Conservation (phyloP, 2,113 vertebrate species). For the Polypterus senegalus region DNA sequence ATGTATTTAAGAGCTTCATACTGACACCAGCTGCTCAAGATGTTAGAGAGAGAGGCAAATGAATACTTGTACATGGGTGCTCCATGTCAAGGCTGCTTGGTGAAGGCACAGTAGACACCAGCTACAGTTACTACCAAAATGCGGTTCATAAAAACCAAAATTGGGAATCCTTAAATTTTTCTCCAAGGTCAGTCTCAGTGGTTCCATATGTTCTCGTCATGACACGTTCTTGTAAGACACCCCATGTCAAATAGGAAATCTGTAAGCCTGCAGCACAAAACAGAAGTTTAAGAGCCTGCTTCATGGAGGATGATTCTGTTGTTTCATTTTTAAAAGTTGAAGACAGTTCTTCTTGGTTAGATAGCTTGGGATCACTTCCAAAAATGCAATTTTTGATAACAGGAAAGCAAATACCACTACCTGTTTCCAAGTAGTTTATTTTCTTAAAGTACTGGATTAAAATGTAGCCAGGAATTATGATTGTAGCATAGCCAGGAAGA, state of each 20-base stretch:
- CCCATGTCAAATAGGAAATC: conserved; percentile 91
- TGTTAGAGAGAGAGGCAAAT: conserved; percentile 90
- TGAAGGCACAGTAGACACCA: conserved; percentile 71
- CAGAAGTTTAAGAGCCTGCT: conserved; percentile 67
- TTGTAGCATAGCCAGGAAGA: conserved; percentile 76
- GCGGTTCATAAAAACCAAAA: conserved; percentile 98
- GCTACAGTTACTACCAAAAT: conserved; percentile 86
- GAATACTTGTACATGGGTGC: conserved; percentile 97
- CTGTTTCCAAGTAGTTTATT: conserved; percentile 87
- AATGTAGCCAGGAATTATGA: conserved; percentile 82
- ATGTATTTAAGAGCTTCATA: conserved; percentile 96
- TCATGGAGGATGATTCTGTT: conserved; percentile 53
- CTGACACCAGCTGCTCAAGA: conserved; percentile 97
- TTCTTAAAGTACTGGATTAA: conserved; percentile 84
- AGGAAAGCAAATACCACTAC: conserved; percentile 76
- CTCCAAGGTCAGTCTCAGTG: conserved; percentile 40
- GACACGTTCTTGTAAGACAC: conserved; percentile 87
- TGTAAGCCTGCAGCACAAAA: conserved; percentile 81
- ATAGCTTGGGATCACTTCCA: conserved; percentile 70
- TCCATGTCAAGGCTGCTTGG: conserved; percentile 84
- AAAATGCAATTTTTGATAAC: conserved; percentile 82
- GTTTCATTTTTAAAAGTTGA: conserved; percentile 45
- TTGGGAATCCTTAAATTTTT: conserved; percentile 90
- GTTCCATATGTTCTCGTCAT: conserved; percentile 83
- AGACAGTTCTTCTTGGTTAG: conserved; percentile 56